These are phyloP conservation scores for Ferdinandea cuprea DNA, from an alignment of 2,888 invertebrate genomes.

Conservation along the genomic window DNA sequence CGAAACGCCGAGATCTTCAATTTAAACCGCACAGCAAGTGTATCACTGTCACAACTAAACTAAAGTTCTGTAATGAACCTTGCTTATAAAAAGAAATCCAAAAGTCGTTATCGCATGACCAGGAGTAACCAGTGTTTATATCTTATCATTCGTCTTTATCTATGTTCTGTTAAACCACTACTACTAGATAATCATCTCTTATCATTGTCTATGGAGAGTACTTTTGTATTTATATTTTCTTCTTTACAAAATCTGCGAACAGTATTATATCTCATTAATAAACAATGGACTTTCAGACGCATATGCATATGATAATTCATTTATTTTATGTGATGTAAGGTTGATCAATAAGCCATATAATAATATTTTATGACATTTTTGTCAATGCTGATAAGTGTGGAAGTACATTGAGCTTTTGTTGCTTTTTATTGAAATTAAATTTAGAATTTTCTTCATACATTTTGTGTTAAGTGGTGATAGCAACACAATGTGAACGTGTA, in stretches of 20 bases:
- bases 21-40: slow-evolving; percentile 23
- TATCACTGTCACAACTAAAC: slow-evolving; percentile 49
- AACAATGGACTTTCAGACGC: background rate
- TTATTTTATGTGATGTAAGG: background rate
- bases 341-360: background rate
- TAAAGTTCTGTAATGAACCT: slow-evolving; percentile 27
- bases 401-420: slow-evolving; percentile 18
- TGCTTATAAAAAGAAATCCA: slow-evolving; percentile 49
- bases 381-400: slow-evolving; percentile 16
- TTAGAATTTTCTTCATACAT: slow-evolving; percentile 20
- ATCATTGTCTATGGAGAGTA: background rate
- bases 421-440: slow-evolving; percentile 7
- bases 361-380: slow-evolving; percentile 6
- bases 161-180: slow-evolving; percentile 17
- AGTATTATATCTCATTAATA: background rate
- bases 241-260: background rate
- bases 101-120: slow-evolving; percentile 32
- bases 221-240: background rate
- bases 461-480: slow-evolving; percentile 42
- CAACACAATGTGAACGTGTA: slow-evolving; percentile 39
- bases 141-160: slow-evolving; percentile 60
- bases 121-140: slow-evolving; percentile 16
- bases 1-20: background rate
- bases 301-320: slow-evolving; percentile 8
- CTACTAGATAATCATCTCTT: slow-evolving; percentile 17